Evolutionary conservation across 2,113 vertebrate species (phyloP), one percentile per base, ranked within the genome.

Genomic region (Guaruba guarouba): DNA sequence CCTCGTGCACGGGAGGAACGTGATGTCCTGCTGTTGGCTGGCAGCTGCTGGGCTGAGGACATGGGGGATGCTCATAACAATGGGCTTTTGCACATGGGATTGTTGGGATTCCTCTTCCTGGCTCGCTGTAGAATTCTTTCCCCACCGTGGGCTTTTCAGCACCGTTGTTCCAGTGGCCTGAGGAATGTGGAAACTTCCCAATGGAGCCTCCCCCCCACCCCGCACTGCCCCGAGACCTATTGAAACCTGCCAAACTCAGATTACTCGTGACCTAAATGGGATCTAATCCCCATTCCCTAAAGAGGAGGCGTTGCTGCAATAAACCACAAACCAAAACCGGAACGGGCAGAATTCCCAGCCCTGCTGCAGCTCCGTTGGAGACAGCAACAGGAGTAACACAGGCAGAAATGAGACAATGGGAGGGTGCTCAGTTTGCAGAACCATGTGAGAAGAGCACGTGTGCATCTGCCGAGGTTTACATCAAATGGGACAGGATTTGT

Each of bases 321-420:
- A 62, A 95, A 52, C 73, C 93, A 49, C 91, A 89, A 83, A n/a
- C 67, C 77, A 25, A 33, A 86, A 48, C 88, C 71, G 31, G 88
- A 73, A 52, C 0, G 22, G 57, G 84, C 57, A 76, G 31, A 75
- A 63, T 63, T 93, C 81, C 73, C 33, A 57, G 29, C 29, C 9
- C 51, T 1, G 1, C 9, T 23, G 63, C 68, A 84, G 77, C 49
- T 41, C 52, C 3, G 2, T 0, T 9, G 31, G 39, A 49, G 76
- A 7, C 81, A 75, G 61, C 19, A 55, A 62, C 5, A 31, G 59
- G 57, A 49, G 57, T 17, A 25, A 48, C 27, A 3, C 14, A 8
- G 43, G 68, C n/a, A 71, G 68, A 48, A 35, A 57, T 16, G 2
- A 1, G 10, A 28, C 52, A 4, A 11, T 7, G 44, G 68, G 63